These are phyloP conservation scores for Colius striatus DNA, from an alignment of 2,113 vertebrate genomes.

Conservation along the genomic window DNA sequence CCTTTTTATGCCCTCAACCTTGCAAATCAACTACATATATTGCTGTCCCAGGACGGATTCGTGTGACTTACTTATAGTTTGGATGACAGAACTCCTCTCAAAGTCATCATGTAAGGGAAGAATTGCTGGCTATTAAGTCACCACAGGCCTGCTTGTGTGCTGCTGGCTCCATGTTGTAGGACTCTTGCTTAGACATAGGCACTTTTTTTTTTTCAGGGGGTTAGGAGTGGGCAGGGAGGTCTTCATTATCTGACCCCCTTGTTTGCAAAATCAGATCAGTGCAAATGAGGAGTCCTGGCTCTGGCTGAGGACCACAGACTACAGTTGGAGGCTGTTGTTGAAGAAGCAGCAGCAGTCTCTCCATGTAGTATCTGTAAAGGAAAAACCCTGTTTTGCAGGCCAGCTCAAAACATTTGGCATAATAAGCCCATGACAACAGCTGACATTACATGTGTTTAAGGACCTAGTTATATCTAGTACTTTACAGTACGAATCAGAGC, in stretches of 20 bases:
- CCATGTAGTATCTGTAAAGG: neutral
- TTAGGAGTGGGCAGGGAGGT: neutral
- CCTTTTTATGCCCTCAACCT: neutral
- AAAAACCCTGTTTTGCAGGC: neutral
- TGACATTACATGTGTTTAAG: neutral
- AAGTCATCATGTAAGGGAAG: neutral
- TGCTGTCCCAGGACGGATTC: neutral
- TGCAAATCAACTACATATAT: neutral
- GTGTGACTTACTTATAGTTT: accelerated
- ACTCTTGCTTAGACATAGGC: neutral
- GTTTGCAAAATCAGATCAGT: neutral
- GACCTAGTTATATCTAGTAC: neutral
- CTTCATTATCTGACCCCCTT: neutral
- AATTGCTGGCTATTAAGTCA: neutral
- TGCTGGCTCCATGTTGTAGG: accelerated
- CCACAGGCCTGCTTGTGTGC: accelerated
- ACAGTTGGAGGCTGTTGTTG: neutral
- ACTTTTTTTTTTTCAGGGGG: neutral
- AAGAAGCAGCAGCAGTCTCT: neutral
- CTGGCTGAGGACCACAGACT: no score
- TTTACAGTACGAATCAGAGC: neutral
- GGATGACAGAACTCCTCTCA: neutral
- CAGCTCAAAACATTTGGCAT: neutral
- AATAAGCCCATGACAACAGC: neutral
- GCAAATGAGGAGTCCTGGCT: neutral